Conservation (phyloP, 2,113 vertebrate species). For the Alosa alosa region DNA sequence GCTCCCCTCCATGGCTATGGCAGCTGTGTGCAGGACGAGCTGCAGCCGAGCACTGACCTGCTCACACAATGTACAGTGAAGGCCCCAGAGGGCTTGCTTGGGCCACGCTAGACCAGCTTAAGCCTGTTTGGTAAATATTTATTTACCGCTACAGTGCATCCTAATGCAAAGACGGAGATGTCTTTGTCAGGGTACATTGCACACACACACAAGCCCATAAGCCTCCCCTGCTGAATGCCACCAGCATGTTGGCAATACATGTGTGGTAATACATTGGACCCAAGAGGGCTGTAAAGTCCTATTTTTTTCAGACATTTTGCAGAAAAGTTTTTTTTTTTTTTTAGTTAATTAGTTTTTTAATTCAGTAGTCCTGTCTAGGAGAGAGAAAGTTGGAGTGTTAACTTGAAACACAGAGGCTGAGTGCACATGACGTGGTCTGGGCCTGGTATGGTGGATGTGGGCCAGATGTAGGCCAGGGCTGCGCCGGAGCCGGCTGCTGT, state of each 20-base stretch:
- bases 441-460: not conserved
- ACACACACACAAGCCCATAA: not conserved
- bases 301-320: too few relatives aligned
- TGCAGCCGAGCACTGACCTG: not conserved
- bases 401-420: not conserved
- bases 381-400: not conserved
- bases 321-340: too few relatives aligned
- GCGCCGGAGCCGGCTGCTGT: not conserved
- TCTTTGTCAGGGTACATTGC: not conserved
- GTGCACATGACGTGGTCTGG: not conserved
- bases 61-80: not conserved
- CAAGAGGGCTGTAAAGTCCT: too few relatives aligned
- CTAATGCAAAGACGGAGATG: slow-evolving; percentile 1
- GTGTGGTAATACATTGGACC: too few relatives aligned
- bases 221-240: not conserved
- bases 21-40: slow-evolving; percentile 24
- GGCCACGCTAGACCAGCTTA: not conserved
- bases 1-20: slow-evolving; percentile 42
- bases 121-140: slow-evolving; percentile 6
- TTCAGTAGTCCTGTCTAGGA: too few relatives aligned
- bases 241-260: not conserved
- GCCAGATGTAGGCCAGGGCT: not conserved
- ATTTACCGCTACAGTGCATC: not conserved
- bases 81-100: not conserved
- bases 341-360: too few relatives aligned